phyloP scores from a whole-genome alignment of 2,797 vertebrate genomes.

The Mallotus villosus region DNA sequence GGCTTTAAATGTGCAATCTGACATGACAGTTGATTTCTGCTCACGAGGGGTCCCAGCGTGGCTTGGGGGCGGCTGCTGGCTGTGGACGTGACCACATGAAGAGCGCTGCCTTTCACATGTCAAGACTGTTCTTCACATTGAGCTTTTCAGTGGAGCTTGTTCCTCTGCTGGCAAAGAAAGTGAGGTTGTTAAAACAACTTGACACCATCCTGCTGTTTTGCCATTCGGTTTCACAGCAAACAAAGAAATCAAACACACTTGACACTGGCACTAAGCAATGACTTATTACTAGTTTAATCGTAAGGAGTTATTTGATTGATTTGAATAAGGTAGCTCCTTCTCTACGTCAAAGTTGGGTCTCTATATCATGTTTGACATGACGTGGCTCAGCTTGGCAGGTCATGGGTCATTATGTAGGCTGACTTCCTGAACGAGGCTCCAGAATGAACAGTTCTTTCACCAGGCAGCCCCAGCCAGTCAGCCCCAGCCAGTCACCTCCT shows the following conservation, averaged over 20 bases:
- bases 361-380: too few species aligned
- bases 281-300: background rate
- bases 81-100: conserved; percentile 56
- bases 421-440: conserved; percentile 15
- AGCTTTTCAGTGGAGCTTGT: background rate
- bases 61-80: conserved; percentile 42
- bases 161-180: too few species aligned
- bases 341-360: too few species aligned
- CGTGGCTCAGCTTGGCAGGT: background rate
- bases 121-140: conserved; percentile 1
- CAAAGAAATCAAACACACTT: background rate
- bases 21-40: conserved; percentile 48
- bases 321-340: too few species aligned
- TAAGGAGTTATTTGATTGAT: too few species aligned
- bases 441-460: conserved; percentile 26
- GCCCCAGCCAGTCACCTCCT: background rate
- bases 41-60: conserved; percentile 26
- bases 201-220: background rate
- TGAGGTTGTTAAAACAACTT: too few species aligned
- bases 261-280: background rate
- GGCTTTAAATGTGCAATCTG: conserved; percentile 42
- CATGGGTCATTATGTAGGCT: conserved; percentile 3
- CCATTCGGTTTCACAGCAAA: background rate
- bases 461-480: background rate
- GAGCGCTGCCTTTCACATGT: conserved; percentile 60